phyloP scores from a whole-genome alignment of 2,113 vertebrate genomes.

The Grammomys dolichurus region DNA sequence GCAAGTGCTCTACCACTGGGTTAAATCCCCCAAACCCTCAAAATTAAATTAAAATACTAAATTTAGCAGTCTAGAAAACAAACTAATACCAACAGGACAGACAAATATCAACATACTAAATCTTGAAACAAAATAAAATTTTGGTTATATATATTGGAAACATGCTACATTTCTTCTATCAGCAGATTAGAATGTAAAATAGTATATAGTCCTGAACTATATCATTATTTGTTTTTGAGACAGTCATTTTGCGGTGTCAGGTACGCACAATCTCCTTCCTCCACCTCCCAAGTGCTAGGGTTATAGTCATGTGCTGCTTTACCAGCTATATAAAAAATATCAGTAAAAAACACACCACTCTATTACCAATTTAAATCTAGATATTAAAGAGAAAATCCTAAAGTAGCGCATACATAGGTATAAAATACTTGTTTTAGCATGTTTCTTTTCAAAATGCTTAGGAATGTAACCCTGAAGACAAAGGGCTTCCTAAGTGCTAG shows the following conservation, averaged over 20 bases:
- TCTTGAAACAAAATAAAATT: conserved; percentile 48
- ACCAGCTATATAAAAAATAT: conserved; percentile 54
- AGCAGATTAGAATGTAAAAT: conserved; percentile 54
- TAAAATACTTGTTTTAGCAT: conserved; percentile 60
- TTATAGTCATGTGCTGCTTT: not conserved
- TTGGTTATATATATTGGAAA: conserved; percentile 43
- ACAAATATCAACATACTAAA: conserved; percentile 64
- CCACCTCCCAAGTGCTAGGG: not conserved
- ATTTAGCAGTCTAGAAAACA: conserved; percentile 41
- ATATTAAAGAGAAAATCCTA: conserved; percentile 49
- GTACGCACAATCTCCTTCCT: not conserved
- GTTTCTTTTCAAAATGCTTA: conserved; percentile 56
- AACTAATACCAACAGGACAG: conserved; percentile 3
- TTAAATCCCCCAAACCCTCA: no score
- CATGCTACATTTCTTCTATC: conserved; percentile 41
- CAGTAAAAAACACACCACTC: conserved; percentile 48
- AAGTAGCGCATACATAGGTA: conserved; percentile 53
- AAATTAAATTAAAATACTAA: conserved; percentile 15
- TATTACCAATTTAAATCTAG: conserved; percentile 35
- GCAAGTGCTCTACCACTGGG: no score
- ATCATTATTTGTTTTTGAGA: not conserved
- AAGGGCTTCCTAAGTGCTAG: conserved; percentile 19
- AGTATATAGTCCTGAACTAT: conserved; percentile 19
- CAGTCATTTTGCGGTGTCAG: not conserved
- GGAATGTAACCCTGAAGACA: conserved; percentile 31